A percentile compares a stretch with the other conserved stretches of the same genome.
phyloP scores from a whole-genome alignment of 2,113 vertebrate genomes.

The Felis chaus region DNA sequence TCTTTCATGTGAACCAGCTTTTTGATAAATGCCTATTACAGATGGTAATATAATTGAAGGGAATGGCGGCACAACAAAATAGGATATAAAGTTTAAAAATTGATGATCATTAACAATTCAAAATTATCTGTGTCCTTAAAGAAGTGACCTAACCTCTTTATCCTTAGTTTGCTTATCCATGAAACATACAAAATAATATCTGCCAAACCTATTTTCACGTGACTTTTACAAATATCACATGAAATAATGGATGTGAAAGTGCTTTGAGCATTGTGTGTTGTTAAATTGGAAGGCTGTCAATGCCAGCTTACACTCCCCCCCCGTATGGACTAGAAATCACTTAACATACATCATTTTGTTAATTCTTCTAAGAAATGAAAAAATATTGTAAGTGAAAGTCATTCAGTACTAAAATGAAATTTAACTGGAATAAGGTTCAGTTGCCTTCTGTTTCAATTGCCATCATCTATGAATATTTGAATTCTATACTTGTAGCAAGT shows the following conservation, averaged over 20 bases:
- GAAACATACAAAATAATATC: conserved; percentile 37
- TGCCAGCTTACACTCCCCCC: not conserved
- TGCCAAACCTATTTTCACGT: not conserved
- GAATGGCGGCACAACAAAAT: not conserved
- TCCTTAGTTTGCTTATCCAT: not conserved
- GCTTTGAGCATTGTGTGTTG: not conserved
- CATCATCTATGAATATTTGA: conserved; percentile 26
- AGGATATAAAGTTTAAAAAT: not conserved
- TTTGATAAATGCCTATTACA: not conserved
- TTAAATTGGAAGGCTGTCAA: conserved; percentile 22
- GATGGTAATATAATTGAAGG: not conserved
- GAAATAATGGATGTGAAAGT: conserved; percentile 22
- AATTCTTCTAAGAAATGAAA: conserved; percentile 49
- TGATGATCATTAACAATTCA: not conserved
- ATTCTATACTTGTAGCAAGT: not conserved
- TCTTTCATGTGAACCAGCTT: not conserved
- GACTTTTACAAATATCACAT: conserved; percentile 22
- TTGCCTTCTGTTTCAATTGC: not conserved
- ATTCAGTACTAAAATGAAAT: conserved; percentile 9
- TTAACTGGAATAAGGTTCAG: not conserved
- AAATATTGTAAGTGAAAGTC: not conserved
- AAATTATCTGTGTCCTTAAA: not conserved
- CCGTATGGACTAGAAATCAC: not conserved
- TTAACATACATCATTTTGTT: not conserved
- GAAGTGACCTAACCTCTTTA: not conserved